These are phyloP conservation scores for Etheostoma cragini DNA, from an alignment of 2,113 vertebrate species.

Conservation along the genomic window DNA sequence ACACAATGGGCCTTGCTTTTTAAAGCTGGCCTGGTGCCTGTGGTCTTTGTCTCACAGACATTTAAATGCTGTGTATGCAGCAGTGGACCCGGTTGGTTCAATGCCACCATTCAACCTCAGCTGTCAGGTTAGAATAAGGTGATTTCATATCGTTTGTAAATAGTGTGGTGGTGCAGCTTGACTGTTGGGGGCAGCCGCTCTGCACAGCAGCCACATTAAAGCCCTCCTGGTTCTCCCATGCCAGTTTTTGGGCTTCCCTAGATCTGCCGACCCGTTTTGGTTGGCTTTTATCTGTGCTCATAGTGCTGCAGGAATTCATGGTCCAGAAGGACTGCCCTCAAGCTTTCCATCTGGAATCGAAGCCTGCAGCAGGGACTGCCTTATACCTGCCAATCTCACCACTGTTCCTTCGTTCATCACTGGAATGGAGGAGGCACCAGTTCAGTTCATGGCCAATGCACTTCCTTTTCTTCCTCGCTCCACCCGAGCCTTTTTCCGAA, in stretches of 20 bases:
- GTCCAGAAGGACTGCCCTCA: conserved; percentile 57
- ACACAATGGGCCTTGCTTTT: conserved; percentile 79
- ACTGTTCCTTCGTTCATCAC: conserved; percentile 32
- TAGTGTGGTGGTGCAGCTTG: conserved; percentile 52
- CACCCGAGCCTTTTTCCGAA: background rate
- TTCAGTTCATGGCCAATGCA: conserved; percentile 1
- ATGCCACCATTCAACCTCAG: conserved; percentile 80
- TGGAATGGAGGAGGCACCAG: conserved; percentile 17
- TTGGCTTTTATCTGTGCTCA: conserved; percentile 47
- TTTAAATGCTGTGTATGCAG: conserved; percentile 81
- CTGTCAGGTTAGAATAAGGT: conserved; percentile 83
- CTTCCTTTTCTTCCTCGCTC: conserved; percentile 4
- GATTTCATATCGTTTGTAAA: conserved; percentile 77
- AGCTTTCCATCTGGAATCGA: conserved; percentile 71
- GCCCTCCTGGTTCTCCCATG: conserved; percentile 40
- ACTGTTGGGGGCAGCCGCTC: conserved; percentile 59
- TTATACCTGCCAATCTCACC: conserved; percentile 25
- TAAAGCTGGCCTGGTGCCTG: conserved; percentile 75
- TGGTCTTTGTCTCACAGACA: conserved; percentile 81
- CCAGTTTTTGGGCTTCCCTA: conserved; percentile 55
- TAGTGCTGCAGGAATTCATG: conserved; percentile 52
- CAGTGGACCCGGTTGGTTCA: conserved; percentile 73
- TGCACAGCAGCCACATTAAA: conserved; percentile 64
- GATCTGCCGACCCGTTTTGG: conserved; percentile 36
- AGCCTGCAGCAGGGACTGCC: conserved; percentile 39